Evolutionary conservation across 2,797 vertebrate genomes (phyloP).

Genomic region (Tapirus indicus): DNA sequence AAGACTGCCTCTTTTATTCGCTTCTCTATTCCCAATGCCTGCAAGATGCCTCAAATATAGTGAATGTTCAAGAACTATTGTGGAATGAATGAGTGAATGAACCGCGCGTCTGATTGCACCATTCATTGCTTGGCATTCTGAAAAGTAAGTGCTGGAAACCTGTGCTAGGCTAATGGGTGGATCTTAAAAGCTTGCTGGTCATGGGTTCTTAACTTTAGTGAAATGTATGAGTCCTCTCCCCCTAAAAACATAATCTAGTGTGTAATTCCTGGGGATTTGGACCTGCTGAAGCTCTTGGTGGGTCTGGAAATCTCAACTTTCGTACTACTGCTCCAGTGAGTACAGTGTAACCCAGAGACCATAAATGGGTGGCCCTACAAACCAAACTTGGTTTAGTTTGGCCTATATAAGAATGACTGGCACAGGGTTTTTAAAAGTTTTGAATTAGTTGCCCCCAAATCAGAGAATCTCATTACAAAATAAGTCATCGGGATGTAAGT

Average conservation of each 20-base stretch:
- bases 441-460: neutral
- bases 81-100: neutral
- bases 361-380: neutral
- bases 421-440: neutral
- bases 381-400: neutral
- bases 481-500: no score
- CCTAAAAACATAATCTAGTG: neutral
- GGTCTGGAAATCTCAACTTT: neutral
- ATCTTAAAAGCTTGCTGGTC: neutral
- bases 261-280: neutral
- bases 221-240: neutral
- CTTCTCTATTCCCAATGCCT: neutral
- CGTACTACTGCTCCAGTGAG: neutral
- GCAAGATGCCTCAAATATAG: neutral
- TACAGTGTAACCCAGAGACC: neutral
- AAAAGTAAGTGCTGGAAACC: neutral
- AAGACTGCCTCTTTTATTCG: neutral
- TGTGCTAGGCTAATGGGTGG: neutral
- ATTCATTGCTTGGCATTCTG: neutral
- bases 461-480: neutral
- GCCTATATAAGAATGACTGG: no score
- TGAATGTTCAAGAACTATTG: neutral
- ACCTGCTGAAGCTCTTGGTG: neutral
- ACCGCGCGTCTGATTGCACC: neutral
- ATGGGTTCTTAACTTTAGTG: neutral